Base-by-base conservation (phyloP, 2,797 vertebrate species). In the Acanthurus leucopareius region DNA sequence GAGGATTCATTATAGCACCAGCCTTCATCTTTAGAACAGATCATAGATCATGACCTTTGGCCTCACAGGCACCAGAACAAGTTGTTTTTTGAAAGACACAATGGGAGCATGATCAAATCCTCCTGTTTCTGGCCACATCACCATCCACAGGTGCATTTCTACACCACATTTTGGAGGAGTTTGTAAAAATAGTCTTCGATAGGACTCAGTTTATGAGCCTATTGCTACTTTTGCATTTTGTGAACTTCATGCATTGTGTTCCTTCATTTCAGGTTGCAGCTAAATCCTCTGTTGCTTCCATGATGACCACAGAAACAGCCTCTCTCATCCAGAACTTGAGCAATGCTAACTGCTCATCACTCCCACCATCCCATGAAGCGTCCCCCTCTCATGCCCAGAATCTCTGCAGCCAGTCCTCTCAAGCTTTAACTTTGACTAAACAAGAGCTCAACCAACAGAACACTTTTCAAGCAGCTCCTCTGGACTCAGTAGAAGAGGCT, bases 401-500 rank as follows among this genome's bases (percentile, higher is more conserved):
- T 73, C 64, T 73, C 17, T 44, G 56, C 74, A 69, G 62, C 28
- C 83, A 51, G 16, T 61, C 62, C 19, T 32, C 57, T 9, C 83
- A 70, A 1, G 32, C 51, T 59, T 14, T 63, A 15, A 2, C 47
- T 38, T 1, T n/a, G 8, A 0, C 66, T 5, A 11, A n/a, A 32
- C 75, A 75, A 65, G 79, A 88, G 45, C 44, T 57, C 19, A 72
- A 17, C n/a, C 75, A 63, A 7, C 68, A 77, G 2, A 49, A 72
- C 0, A 1, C 38, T 0, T 7, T 66, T 17, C 61, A 63, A 51
- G 20, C 65, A 38, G 22, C 63, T 45, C 82, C 82, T 7, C 19
- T 64, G 11, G 91, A 91, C 57, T 66, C 83, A 44, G 65, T 73
- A 1, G 91, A 92, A 1, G 93, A 94, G 16, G 25, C 59, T 15